Conservation (phyloP, 2,888 invertebrate species). For the Eubasilissa splendida region DNA sequence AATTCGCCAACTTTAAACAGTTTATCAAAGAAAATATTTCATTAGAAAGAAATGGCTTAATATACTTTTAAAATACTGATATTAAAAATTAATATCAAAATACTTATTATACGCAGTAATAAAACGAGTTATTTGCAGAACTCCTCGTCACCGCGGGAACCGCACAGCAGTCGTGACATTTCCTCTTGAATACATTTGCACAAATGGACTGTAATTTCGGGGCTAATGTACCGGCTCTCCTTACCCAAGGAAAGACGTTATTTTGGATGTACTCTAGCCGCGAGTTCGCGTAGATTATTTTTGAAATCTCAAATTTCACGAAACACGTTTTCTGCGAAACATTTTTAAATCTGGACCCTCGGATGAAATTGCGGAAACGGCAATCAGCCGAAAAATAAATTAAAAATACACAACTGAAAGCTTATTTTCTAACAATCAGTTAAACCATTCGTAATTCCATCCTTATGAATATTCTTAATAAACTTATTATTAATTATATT, state of each 20-base stretch:
- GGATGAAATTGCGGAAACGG: not conserved
- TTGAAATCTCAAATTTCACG: slow-evolving; percentile 11
- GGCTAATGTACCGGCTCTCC: slow-evolving; percentile 23
- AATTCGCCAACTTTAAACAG: too few relatives aligned
- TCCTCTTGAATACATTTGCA: slow-evolving; percentile 39
- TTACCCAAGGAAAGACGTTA: slow-evolving; percentile 14
- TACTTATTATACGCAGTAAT: not conserved
- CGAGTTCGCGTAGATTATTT: not conserved
- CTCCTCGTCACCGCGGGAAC: slow-evolving; percentile 16
- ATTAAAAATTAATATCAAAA: slow-evolving; percentile 7
- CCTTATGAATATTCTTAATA: too few relatives aligned
- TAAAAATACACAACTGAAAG: not conserved
- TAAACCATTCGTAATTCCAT: too few relatives aligned
- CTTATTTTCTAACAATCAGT: too few relatives aligned
- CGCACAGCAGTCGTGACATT: slow-evolving; percentile 23
- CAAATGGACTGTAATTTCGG: slow-evolving; percentile 30
- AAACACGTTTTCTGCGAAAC: not conserved
- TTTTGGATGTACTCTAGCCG: not conserved
- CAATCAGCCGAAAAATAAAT: not conserved
- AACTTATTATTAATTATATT: too few relatives aligned
- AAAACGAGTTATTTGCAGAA: not conserved
- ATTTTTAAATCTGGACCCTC: slow-evolving; percentile 5
- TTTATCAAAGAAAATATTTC: too few relatives aligned
- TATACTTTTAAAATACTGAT: too few relatives aligned
- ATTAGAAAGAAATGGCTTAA: too few relatives aligned